Percentiles rank a stretch among this genome's conserved stretches.
Evolutionary conservation across 1,140 invertebrate genomes (phyloP).

Genomic region (Aricia agestis): DNA sequence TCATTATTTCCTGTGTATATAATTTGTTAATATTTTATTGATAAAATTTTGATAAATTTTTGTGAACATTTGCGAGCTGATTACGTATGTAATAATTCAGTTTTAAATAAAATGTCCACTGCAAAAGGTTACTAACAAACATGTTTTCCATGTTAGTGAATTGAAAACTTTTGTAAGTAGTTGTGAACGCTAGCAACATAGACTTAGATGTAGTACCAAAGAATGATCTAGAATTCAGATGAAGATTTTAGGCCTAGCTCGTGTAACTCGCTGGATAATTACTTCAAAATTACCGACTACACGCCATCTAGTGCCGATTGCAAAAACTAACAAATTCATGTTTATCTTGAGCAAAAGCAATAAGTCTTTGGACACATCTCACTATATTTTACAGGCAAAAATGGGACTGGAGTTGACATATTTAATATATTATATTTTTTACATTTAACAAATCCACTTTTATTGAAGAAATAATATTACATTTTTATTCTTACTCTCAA

Average conservation of each 20-base stretch:
- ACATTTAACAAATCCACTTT: neutral
- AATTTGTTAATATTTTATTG: neutral
- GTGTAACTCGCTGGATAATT: neutral
- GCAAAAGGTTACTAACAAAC: neutral
- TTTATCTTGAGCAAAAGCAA: too few relatives aligned
- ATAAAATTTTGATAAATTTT: neutral
- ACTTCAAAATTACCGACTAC: neutral
- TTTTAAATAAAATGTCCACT: neutral
- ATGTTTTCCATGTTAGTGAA: neutral
- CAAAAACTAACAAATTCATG: neutral
- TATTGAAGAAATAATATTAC: neutral
- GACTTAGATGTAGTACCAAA: neutral
- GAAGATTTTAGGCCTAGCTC: neutral
- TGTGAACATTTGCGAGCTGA: neutral
- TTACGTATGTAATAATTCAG: neutral
- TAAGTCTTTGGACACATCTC: too few relatives aligned
- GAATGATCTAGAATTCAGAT: neutral
- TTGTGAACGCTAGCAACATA: neutral
- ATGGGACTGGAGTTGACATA: neutral
- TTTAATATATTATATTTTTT: neutral
- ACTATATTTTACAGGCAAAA: too few relatives aligned
- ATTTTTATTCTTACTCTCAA: neutral
- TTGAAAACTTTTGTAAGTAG: slow-evolving; percentile 5
- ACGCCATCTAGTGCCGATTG: neutral
- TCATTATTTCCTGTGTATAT: neutral